phyloP scores from a whole-genome alignment of 2,797 vertebrate genomes.

The Lacerta viridis region DNA sequence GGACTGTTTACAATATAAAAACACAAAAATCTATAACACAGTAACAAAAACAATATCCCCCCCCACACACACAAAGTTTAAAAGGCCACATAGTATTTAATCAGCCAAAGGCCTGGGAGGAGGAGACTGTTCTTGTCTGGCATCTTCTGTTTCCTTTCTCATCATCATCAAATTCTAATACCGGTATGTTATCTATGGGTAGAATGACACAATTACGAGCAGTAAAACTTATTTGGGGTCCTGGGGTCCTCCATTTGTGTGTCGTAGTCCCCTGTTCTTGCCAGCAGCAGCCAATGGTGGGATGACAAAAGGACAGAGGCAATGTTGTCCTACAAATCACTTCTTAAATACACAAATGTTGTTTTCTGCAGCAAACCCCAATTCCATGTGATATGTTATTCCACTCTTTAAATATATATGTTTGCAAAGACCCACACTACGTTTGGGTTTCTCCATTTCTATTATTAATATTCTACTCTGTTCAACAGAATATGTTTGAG shows the following conservation, averaged over 20 bases:
- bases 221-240: neutral
- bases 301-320: neutral
- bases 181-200: neutral
- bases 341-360: neutral
- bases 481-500: slow-evolving; percentile 25
- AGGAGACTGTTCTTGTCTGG: no score
- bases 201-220: neutral
- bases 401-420: neutral
- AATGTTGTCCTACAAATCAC: neutral
- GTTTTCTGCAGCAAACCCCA: neutral
- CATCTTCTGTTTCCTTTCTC: neutral
- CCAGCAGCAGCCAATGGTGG: neutral
- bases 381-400: neutral
- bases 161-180: neutral
- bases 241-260: no score
- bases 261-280: neutral
- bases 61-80: no score
- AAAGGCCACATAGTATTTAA: no score
- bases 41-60: no score
- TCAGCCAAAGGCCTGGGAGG: no score
- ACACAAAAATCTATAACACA: no score
- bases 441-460: neutral
- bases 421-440: neutral
- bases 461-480: neutral
- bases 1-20: no score